Percentiles rank a stretch among this genome's conserved stretches.
Evolutionary conservation across 2,797 vertebrate genomes (phyloP).

Genomic region (Sternarchorhynchus goeldii): DNA sequence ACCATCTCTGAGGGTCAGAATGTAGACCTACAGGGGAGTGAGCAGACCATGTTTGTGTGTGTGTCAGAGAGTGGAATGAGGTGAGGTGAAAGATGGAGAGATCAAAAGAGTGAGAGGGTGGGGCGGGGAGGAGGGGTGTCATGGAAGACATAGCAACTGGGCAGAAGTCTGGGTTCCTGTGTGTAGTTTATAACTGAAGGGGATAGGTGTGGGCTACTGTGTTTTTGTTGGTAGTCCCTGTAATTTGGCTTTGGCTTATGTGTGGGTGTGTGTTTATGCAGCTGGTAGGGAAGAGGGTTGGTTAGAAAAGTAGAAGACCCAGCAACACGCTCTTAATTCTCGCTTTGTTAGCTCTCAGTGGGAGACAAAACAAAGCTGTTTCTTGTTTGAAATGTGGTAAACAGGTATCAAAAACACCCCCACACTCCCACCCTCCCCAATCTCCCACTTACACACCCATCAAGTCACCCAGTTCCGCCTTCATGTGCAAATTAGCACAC

Average conservation of each 20-base stretch:
- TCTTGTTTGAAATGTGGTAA: slow-evolving; percentile 43
- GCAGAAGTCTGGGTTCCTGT: neutral
- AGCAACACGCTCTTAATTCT: slow-evolving; percentile 29
- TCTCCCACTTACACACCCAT: neutral
- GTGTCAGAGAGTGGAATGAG: neutral
- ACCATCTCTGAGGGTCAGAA: neutral
- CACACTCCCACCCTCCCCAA: neutral
- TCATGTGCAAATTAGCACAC: slow-evolving; percentile 9
- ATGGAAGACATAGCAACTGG: neutral
- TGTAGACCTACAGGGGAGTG: slow-evolving; percentile 5
- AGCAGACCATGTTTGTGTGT: neutral
- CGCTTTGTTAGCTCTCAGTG: slow-evolving; percentile 36
- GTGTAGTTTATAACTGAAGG: no score
- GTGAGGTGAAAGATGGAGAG: neutral
- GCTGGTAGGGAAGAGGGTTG: slow-evolving; percentile 23
- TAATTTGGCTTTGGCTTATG: slow-evolving; percentile 4
- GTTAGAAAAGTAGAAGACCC: slow-evolving; percentile 28
- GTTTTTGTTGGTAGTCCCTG: neutral
- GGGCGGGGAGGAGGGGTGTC: no score
- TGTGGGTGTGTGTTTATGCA: slow-evolving; percentile 46
- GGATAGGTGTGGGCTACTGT: neutral
- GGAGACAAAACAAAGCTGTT: slow-evolving; percentile 32
- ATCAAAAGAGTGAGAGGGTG: neutral
- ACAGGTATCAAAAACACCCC: slow-evolving; percentile 42
- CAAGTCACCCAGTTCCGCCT: slow-evolving; percentile 1